A percentile compares a stretch with the other conserved stretches of the same genome.
phyloP scores from a whole-genome alignment of 2,888 invertebrate genomes.

The Allacma fusca region DNA sequence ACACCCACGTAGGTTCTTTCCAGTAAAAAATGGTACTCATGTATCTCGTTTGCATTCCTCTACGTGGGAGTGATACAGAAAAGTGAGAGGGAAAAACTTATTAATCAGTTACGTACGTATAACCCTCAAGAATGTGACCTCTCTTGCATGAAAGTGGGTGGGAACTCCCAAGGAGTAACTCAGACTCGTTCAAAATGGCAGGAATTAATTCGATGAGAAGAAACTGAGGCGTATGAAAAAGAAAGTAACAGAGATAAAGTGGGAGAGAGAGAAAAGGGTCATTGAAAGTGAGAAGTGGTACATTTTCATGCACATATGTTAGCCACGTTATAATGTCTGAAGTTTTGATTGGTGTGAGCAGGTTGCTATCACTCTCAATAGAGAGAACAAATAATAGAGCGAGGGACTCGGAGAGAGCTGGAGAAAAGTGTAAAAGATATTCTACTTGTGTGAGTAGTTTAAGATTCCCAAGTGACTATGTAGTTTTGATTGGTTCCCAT shows the following conservation, averaged over 20 bases:
- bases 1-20: too few species aligned
- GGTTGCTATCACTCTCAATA: background rate
- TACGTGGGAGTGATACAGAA: too few species aligned
- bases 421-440: conserved; percentile 13
- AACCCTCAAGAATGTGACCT: too few species aligned
- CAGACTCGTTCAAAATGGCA: background rate
- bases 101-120: too few species aligned
- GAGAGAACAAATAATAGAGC: background rate
- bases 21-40: too few species aligned
- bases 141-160: too few species aligned
- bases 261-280: background rate
- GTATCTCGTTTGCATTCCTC: too few species aligned
- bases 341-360: background rate
- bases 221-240: background rate
- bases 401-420: background rate
- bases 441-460: background rate
- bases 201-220: background rate
- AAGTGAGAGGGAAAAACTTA: too few species aligned
- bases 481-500: background rate
- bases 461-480: conserved; percentile 10
- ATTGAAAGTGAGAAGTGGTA: conserved; percentile 9
- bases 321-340: background rate
- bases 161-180: too few species aligned
- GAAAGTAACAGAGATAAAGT: background rate
- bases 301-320: conserved; percentile 9